Evolutionary conservation across 2,797 vertebrate genomes (phyloP), one percentile per base, ranked within the genome.

Genomic region (Sebastolobus alascanus): DNA sequence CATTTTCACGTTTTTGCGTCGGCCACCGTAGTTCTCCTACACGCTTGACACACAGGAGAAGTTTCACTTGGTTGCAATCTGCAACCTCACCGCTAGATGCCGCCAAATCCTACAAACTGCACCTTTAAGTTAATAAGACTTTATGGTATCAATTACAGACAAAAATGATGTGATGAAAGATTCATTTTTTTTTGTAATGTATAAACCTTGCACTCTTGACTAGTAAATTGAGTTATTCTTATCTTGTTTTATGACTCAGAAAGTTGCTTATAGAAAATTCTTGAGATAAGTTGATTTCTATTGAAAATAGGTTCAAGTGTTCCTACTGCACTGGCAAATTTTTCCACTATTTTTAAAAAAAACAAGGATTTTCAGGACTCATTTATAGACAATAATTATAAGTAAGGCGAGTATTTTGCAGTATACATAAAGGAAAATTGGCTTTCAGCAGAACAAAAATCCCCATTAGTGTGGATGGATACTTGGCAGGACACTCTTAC

Each of bases 381-480:
- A n/a, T 13, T 52, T 33, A 9, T 18, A 6, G 40, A 61, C 14
- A 11, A 6, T 35, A 27, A 64, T 20, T n/a, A 52, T 11, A 40
- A 27, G 65, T 16, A 43, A 52, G 40, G 14, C 25, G 11, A 43
- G 52, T 43, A 25, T 71, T 56, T 25, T 35, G 33, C 29, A 60
- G 55, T 2, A 10, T 0, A 33, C 16, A 27, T 25, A 56, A 60
- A 70, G 12, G 2, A 8, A 59, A 33, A 64, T 1, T 25, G 12
- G 20, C 20, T 68, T 37, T 52, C 29, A 40, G 35, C 27, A 38
- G 33, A 71, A 25, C 22, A 63, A 46, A 55, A 67, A 64, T 78
- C 72, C 18, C 9, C 27, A 8, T 50, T 20, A 29, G 20, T 69
- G 50, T 74, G 73, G 38, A 58, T 68, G 8, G 35, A 31, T 65